Evolutionary conservation across 2,113 vertebrate genomes (phyloP).

Genomic region (Lepus timidus): DNA sequence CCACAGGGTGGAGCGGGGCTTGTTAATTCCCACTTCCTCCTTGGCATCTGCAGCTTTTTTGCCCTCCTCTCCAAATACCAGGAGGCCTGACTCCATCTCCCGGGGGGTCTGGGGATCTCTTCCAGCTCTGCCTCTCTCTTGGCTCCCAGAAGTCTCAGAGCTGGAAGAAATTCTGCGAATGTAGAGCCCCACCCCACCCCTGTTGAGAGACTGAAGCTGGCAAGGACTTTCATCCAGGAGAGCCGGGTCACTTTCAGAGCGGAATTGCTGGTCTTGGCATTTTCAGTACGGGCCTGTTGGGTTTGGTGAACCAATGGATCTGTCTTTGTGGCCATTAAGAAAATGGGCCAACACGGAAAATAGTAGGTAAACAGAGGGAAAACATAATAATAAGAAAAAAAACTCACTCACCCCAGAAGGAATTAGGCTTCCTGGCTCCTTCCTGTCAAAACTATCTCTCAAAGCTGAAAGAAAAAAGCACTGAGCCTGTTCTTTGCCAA

Average conservation of each 20-base stretch:
- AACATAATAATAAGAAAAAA: neutral
- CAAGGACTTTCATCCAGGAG: neutral
- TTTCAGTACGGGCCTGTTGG: neutral
- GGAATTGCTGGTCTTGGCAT: neutral
- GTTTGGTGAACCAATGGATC: neutral
- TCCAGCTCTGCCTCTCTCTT: neutral
- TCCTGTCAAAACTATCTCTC: neutral
- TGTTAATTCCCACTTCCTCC: no score
- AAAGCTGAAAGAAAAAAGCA: neutral
- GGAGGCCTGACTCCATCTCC: neutral
- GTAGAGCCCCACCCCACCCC: neutral
- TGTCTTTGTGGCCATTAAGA: neutral
- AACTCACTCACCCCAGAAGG: constrained; percentile 33
- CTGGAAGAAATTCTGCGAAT: neutral
- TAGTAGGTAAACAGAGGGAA: no score
- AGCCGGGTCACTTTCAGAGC: neutral
- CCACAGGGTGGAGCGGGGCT: no score
- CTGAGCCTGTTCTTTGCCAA: fast-evolving
- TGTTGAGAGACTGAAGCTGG: fast-evolving
- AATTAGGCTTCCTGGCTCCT: neutral
- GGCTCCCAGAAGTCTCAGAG: neutral
- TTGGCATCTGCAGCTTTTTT: no score
- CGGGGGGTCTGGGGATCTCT: neutral
- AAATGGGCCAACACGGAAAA: no score
- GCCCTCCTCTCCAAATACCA: neutral